Evolutionary conservation across 2,113 vertebrate genomes (phyloP).

Genomic region (Urocitellus parryii): DNA sequence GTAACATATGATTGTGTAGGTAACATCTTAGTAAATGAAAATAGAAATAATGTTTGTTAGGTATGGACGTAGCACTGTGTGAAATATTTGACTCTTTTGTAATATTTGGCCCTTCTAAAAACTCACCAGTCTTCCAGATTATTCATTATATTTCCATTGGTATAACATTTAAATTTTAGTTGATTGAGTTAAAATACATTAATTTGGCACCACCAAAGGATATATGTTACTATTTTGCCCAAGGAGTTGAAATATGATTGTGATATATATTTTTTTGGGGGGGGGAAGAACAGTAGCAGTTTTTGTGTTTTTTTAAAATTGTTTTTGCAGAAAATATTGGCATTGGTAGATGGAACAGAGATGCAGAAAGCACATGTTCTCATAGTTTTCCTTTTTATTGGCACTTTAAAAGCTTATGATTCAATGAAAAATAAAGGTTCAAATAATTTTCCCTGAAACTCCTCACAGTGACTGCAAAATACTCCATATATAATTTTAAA

Average conservation of each 20-base stretch:
- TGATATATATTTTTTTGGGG: not conserved
- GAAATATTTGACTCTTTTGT: slow-evolving; percentile 21
- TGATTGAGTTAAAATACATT: slow-evolving; percentile 24
- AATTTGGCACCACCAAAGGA: not conserved
- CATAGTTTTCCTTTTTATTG: slow-evolving; percentile 53
- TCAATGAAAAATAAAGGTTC: slow-evolving; percentile 25
- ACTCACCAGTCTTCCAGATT: not conserved
- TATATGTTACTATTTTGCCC: not conserved
- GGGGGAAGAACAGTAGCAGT: not conserved
- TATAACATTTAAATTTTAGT: slow-evolving; percentile 29
- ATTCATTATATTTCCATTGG: not conserved
- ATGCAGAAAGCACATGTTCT: not conserved
- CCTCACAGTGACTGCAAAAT: slow-evolving; percentile 11
- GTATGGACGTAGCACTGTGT: not conserved
- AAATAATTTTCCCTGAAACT: slow-evolving; percentile 38
- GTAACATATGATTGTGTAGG: not conserved
- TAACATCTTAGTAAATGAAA: slow-evolving; percentile 14
- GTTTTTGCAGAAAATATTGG: slow-evolving; percentile 32
- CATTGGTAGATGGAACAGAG: not conserved
- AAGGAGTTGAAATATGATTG: slow-evolving; percentile 11
- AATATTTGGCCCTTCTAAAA: slow-evolving; percentile 17
- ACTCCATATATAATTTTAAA: not conserved
- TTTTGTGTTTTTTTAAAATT: not conserved
- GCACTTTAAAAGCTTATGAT: not conserved
- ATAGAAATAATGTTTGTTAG: not conserved